phyloP scores from a whole-genome alignment of 2,888 invertebrate species.

The Nezara viridula region DNA sequence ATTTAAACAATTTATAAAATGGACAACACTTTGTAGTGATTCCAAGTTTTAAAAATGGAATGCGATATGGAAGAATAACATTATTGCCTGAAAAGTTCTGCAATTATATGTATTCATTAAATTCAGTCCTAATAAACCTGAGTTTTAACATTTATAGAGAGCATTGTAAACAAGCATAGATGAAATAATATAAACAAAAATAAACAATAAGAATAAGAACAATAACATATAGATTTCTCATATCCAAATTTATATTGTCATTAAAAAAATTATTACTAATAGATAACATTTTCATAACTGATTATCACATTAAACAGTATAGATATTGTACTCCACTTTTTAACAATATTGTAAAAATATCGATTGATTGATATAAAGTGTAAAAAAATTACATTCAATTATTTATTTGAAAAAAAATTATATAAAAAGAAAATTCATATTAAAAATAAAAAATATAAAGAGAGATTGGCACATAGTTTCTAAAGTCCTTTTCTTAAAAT shows the following conservation, averaged over 20 bases:
- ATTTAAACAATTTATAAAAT: slow-evolving; percentile 62
- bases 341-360: slow-evolving; percentile 50
- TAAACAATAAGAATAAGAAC: slow-evolving; percentile 27
- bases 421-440: neutral
- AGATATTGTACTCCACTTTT: slow-evolving; percentile 11
- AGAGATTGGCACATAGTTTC: slow-evolving; percentile 55
- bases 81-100: slow-evolving; percentile 12
- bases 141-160: slow-evolving; percentile 51
- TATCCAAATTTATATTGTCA: neutral
- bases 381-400: slow-evolving; percentile 11
- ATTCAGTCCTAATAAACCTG: slow-evolving; percentile 49
- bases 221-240: slow-evolving; percentile 2
- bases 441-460: slow-evolving; percentile 9
- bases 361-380: neutral
- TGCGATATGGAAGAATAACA: neutral
- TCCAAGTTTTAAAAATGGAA: slow-evolving; percentile 30
- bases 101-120: slow-evolving; percentile 7
- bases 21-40: slow-evolving; percentile 61
- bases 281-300: slow-evolving; percentile 38
- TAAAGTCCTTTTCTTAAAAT: slow-evolving; percentile 36
- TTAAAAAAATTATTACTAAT: slow-evolving; percentile 16
- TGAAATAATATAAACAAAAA: neutral
- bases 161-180: neutral
- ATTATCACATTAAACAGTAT: slow-evolving; percentile 47
- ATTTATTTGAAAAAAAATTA: slow-evolving; percentile 1